Conservation (phyloP, 2,113 vertebrate genomes). For the Perccottus glenii region DNA sequence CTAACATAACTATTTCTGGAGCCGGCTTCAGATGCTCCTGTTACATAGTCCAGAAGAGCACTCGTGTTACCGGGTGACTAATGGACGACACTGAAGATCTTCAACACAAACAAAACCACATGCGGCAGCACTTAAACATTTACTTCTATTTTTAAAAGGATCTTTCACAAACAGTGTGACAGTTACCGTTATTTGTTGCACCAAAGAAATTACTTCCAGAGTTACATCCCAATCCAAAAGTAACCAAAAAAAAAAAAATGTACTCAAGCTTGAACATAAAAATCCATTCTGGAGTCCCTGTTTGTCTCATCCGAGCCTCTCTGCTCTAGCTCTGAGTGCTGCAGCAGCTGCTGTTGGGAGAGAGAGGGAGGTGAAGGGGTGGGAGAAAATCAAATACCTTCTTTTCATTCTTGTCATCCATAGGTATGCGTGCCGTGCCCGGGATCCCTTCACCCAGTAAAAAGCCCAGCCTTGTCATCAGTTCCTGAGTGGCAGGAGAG, state of each 20-base stretch:
- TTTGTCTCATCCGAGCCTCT: conserved; percentile 39
- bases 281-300: conserved; percentile 51
- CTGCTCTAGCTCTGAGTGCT: conserved; percentile 50
- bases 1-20: conserved; percentile 74
- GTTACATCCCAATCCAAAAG: conserved; percentile 48
- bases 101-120: conserved; percentile 38
- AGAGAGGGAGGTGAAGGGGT: conserved; percentile 45
- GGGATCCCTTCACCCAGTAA: conserved; percentile 98
- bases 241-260: conserved; percentile 18
- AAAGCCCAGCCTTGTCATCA: conserved; percentile 99
- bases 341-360: conserved; percentile 62
- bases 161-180: conserved; percentile 43
- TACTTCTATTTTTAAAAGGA: conserved; percentile 28
- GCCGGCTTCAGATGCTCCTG: conserved; percentile 51
- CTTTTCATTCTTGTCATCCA: conserved; percentile 93
- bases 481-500: conserved; percentile 96
- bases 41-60: conserved; percentile 66
- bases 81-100: conserved; percentile 25
- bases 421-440: conserved; percentile 88
- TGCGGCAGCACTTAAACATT: conserved; percentile 35
- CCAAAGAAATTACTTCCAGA: conserved; percentile 37
- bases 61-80: conserved; percentile 65
- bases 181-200: conserved; percentile 61
- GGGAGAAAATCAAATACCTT: conserved; percentile 86
- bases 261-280: conserved; percentile 35